Evolutionary conservation across 2,888 invertebrate species (phyloP), one percentile per base, ranked within the genome.

Genomic region (Helleia helle): DNA sequence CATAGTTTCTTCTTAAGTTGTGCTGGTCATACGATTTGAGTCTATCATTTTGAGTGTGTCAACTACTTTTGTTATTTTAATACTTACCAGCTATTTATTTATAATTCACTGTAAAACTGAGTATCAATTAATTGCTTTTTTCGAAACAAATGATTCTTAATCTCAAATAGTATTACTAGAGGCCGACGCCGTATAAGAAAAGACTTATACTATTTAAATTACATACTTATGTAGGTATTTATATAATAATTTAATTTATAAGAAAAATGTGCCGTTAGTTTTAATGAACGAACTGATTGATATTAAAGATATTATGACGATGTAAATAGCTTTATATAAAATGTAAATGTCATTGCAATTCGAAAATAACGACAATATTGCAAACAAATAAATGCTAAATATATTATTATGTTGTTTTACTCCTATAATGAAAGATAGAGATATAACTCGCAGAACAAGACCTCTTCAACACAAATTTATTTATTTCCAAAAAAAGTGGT

Each of bases 221-320:
- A 15, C 17, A 25, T 39, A 24, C 62, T 62, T 62, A n/a, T 58
- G 60, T 74, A 60, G 65, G 66, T 70, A 71, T 73, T 68, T 74
- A 74, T 75, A 77, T 74, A 75, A 69, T 62, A 57, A 54, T 57
- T 63, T 56, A 68, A 55, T 61, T 56, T 49, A 44, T 44, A 59
- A 54, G 59, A 63, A 56, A 50, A 54, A 59, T 56, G 65, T 75
- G 74, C 71, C 73, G 70, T 69, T 76, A 77, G 65, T 62, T 70
- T 61, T 50, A 49, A 57, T 60, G 54, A 71, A 71, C 45, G 72
- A 75, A 77, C 76, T 80, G 75, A 79, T 74, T n/a, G n/a, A n/a
- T n/a, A n/a, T n/a, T 55, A 54, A 50, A 55, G 49, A 53, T 50
- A n/a, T n/a, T n/a, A 47, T 55, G 50, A 44, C 39, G 53, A 51